Evolutionary conservation across 2,113 vertebrate genomes (phyloP).

Genomic region (Mirza zaza): DNA sequence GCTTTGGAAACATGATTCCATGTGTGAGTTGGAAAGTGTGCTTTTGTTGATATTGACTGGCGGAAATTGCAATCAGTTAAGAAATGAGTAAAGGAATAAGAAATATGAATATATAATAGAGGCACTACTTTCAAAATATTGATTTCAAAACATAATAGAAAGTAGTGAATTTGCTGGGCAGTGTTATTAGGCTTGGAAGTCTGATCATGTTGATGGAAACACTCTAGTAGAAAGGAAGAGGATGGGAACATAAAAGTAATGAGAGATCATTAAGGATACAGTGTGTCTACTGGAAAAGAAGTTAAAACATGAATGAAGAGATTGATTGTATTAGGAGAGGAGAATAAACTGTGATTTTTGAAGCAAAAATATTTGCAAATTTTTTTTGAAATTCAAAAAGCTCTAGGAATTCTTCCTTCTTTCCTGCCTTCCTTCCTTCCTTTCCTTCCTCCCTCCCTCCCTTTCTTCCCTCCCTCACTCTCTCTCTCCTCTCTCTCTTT

Average conservation of each 20-base stretch:
- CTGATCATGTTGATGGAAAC: neutral
- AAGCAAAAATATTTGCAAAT: neutral
- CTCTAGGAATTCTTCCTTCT: fast-evolving
- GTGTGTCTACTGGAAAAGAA: neutral
- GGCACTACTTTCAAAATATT: neutral
- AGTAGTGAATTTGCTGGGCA: neutral
- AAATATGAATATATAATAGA: neutral
- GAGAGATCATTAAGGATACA: neutral
- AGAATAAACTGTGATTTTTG: neutral
- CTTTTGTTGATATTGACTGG: neutral
- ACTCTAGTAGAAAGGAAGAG: neutral
- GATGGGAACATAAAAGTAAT: neutral
- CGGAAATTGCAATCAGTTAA: neutral
- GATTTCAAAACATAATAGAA: neutral
- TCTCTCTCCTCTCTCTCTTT: too few relatives aligned
- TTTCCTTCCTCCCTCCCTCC: fast-evolving
- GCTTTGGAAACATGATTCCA: neutral
- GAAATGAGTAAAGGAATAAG: neutral
- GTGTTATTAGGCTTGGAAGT: neutral
- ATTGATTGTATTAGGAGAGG: neutral
- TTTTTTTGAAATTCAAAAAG: neutral
- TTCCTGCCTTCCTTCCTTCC: fast-evolving
- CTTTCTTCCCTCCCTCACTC: fast-evolving
- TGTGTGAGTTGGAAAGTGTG: neutral
- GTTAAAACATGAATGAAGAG: neutral